These are phyloP conservation scores for Drosophila arizonae DNA, from an alignment of 1,140 invertebrate genomes.

Conservation along the genomic window DNA sequence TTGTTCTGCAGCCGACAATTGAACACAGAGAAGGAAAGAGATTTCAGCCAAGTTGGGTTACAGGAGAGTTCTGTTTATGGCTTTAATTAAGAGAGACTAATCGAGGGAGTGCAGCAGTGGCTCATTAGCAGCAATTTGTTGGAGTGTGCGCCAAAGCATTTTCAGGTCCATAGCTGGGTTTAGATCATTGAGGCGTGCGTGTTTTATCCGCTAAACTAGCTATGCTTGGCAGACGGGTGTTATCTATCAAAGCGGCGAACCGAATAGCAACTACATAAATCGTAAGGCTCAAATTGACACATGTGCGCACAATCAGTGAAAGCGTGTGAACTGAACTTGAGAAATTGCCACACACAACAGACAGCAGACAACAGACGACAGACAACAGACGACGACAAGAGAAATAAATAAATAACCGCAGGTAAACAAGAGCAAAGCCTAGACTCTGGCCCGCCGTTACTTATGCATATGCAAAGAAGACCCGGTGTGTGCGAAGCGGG, in stretches of 20 bases:
- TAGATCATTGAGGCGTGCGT: conserved; percentile 11
- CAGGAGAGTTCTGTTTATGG: conserved; percentile 60
- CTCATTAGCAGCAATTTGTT: conserved; percentile 78
- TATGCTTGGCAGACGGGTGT: conserved; percentile 53
- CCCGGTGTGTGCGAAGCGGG: conserved; percentile 1
- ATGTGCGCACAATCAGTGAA: conserved; percentile 65
- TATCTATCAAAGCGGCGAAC: conserved; percentile 54
- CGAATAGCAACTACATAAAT: conserved; percentile 39
- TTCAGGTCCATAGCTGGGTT: conserved; percentile 41
- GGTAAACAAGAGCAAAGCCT: conserved; percentile 57
- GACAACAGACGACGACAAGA: too few relatives aligned
- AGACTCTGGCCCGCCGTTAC: conserved; percentile 16
- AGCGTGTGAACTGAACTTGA: conserved; percentile 82
- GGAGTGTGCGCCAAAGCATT: conserved; percentile 62
- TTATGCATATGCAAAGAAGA: conserved; percentile 68
- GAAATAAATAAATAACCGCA: conserved; percentile 49
- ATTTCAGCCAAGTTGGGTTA: conserved; percentile 46
- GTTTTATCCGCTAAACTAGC: conserved; percentile 47
- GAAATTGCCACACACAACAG: conserved; percentile 41
- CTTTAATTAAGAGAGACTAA: conserved; percentile 61
- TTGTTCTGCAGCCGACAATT: conserved; percentile 28
- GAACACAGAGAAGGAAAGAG: not conserved
- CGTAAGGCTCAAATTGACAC: conserved; percentile 65
- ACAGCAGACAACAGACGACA: too few relatives aligned
- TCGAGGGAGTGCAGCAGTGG: conserved; percentile 32